phyloP scores from a whole-genome alignment of 1,140 invertebrate species.

The Pseudomyrmex dendroicus region DNA sequence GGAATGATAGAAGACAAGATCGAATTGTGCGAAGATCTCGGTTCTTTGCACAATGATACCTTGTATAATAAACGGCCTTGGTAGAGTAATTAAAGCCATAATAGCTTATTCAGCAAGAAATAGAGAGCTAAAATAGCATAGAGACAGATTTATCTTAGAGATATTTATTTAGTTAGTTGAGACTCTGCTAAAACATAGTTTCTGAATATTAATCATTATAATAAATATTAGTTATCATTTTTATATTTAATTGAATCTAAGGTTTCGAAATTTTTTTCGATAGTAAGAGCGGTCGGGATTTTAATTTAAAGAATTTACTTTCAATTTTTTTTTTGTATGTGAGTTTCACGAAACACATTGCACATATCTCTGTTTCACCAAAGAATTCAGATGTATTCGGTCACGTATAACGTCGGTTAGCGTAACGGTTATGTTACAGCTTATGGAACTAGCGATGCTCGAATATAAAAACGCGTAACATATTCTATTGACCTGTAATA shows the following conservation, averaged over 20 bases:
- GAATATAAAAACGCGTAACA: neutral
- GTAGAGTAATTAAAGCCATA: slow-evolving; percentile 7
- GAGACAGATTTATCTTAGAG: neutral
- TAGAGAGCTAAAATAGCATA: slow-evolving; percentile 10
- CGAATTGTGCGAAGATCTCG: slow-evolving; percentile 3
- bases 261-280: neutral
- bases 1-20: slow-evolving; percentile 24
- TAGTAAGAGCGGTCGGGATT: neutral
- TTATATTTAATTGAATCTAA: neutral
- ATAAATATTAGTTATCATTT: neutral
- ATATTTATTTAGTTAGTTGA: neutral
- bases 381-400: neutral
- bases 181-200: neutral
- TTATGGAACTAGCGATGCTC: slow-evolving; percentile 54
- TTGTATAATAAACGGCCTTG: slow-evolving; percentile 41
- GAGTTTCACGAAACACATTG: neutral
- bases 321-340: neutral
- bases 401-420: slow-evolving; percentile 55
- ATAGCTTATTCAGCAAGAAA: neutral
- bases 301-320: neutral
- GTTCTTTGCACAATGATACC: slow-evolving; percentile 44
- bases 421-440: slow-evolving; percentile 40
- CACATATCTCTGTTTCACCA: neutral
- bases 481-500: neutral
- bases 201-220: neutral